Evolutionary conservation across 2,113 vertebrate genomes (phyloP).

Genomic region (Chamaetylas fuelleborni): DNA sequence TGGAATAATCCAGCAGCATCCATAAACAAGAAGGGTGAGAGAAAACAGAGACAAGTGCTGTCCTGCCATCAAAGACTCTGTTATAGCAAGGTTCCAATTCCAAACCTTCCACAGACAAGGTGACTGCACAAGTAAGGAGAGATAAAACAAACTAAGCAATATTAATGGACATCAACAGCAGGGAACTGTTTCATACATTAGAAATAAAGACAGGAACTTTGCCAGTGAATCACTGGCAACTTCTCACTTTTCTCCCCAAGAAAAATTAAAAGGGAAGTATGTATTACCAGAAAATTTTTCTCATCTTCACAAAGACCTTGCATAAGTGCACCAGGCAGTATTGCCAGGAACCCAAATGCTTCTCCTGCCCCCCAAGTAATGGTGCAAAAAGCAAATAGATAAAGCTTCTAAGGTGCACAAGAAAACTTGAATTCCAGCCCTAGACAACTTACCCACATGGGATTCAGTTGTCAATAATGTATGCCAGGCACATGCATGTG

Average conservation of each 20-base stretch:
- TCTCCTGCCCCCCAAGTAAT: neutral
- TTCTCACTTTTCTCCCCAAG: neutral
- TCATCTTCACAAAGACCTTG: neutral
- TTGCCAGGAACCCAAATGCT: neutral
- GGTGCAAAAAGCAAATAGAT: neutral
- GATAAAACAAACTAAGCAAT: neutral
- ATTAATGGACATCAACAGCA: neutral
- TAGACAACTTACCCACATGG: neutral
- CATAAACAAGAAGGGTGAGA: neutral
- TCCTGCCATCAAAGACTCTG: neutral
- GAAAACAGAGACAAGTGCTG: neutral
- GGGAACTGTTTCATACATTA: neutral
- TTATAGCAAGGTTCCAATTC: neutral
- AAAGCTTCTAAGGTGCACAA: neutral
- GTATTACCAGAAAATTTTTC: neutral
- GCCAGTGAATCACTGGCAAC: neutral
- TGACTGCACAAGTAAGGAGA: neutral
- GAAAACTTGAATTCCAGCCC: neutral
- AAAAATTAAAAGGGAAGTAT: neutral
- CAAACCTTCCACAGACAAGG: neutral
- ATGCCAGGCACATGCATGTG: neutral
- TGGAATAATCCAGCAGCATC: neutral
- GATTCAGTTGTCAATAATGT: neutral
- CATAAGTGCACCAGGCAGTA: neutral
- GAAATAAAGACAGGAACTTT: neutral